Percentiles rank a stretch among this genome's conserved stretches.
These are phyloP conservation scores for Ochropleura plecta DNA, from an alignment of 2,888 invertebrate genomes.

Conservation along the genomic window DNA sequence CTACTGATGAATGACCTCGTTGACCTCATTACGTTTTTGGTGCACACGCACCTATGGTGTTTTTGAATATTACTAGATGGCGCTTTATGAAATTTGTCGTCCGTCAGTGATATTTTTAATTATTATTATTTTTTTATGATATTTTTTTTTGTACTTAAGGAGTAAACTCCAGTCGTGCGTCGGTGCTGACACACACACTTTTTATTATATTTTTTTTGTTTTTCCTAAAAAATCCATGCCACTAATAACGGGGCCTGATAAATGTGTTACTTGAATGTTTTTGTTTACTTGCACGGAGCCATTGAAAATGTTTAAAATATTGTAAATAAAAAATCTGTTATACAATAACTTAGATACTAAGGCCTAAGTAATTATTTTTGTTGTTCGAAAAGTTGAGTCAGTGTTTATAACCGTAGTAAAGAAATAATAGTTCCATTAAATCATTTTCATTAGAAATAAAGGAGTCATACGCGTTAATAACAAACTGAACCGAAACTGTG, in stretches of 20 bases:
- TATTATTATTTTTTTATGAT: too few relatives aligned
- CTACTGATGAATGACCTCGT: too few relatives aligned
- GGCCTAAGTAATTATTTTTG: slow-evolving; percentile 9
- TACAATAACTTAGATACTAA: neutral
- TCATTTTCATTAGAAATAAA: slow-evolving; percentile 43
- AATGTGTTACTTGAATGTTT: neutral
- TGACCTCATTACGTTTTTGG: too few relatives aligned
- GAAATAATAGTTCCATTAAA: slow-evolving; percentile 19
- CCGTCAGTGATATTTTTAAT: too few relatives aligned
- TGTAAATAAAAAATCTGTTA: neutral
- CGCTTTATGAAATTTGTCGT: too few relatives aligned
- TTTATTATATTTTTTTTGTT: neutral
- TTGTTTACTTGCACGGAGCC: too few relatives aligned
- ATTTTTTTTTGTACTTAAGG: too few relatives aligned
- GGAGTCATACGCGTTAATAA: slow-evolving; percentile 25
- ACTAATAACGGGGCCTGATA: neutral
- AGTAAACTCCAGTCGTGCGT: too few relatives aligned
- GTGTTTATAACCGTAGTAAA: slow-evolving; percentile 3
- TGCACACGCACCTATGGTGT: too few relatives aligned
- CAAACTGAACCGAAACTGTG: slow-evolving; percentile 24
- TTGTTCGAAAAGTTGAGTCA: slow-evolving; percentile 15
- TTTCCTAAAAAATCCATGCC: neutral
- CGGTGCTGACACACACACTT: too few relatives aligned
- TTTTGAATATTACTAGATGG: neutral
- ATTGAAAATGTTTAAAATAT: neutral